Evolutionary conservation across 1,140 invertebrate genomes (phyloP), one percentile per base, ranked within the genome.

Genomic region (Drosophila nigromelanica): DNA sequence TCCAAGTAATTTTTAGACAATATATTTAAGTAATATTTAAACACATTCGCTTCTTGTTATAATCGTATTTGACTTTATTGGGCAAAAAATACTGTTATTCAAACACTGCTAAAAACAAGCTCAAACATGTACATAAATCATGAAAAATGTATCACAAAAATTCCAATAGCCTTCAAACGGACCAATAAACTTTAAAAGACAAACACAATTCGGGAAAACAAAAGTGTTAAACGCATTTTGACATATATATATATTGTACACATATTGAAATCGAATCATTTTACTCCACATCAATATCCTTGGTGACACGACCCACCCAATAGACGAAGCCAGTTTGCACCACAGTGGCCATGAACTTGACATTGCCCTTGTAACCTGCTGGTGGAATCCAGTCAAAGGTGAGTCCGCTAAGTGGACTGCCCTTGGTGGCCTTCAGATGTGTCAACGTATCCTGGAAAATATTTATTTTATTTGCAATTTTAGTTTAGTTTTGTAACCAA

Each of bases 311-410:
- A 8, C 81, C 78, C 11, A 93, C 92, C 92, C 92, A 93, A 45
- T 91, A 93, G 45, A 89, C 89, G 33, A 83, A 91, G 48, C 92
- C 85, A 56, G 91, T 86, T 61, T 92, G 83, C 6, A 92, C 92
- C 6, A 93, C 87, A 12, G 92, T 92, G 7, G 80, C 91, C 71
- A 91, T 83, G 50, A 93, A 91, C 63, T 80, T 89, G 21, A 93
- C 90, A 60, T 87, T 90, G 66, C 91, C 92, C 48, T 85, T 80
- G 50, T 92, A 83, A 15, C 80, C 73, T 4, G 74, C 72, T 45
- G 92, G 92, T n/a, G 92, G 68, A 21, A 50, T 72, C 92, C 92
- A 93, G 1, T 87, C 89, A 11, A 92, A 89, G 21, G 60, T 56
- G 5, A 78, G 5, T 27, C 50, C 77, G 12, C 56, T 79, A 27